A percentile compares a stretch with the other conserved stretches of the same genome.
phyloP scores from a whole-genome alignment of 1,140 invertebrate genomes.

The Arctopsyche grandis region DNA sequence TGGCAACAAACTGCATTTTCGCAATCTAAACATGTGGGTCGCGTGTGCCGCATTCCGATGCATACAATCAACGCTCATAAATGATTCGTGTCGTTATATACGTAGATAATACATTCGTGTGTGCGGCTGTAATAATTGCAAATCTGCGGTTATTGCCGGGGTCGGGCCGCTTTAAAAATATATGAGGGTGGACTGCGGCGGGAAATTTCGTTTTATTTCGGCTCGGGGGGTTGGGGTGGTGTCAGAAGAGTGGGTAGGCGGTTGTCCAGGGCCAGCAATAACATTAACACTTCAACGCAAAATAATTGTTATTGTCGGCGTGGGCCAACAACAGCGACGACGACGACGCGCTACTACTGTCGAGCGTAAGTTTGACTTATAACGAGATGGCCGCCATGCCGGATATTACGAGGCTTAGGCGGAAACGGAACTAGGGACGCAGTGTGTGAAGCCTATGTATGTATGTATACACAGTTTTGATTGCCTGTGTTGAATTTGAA shows the following conservation, averaged over 20 bases:
- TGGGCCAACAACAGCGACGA: constrained; percentile 39
- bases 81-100: constrained; percentile 17
- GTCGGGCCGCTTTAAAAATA: constrained; percentile 49
- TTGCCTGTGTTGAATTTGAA: too few species aligned
- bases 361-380: constrained; percentile 51
- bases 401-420: constrained; percentile 49
- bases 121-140: constrained; percentile 51
- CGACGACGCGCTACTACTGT: constrained; percentile 45
- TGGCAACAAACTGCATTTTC: not conserved
- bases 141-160: constrained; percentile 53
- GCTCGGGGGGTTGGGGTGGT: not conserved
- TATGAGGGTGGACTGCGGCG: constrained; percentile 37
- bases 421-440: constrained; percentile 34
- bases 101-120: too few species aligned
- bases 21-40: not conserved
- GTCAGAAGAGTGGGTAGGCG: not conserved
- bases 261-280: constrained; percentile 44
- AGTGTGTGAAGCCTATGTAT: too few species aligned
- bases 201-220: constrained; percentile 53
- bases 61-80: constrained; percentile 45
- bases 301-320: constrained; percentile 54
- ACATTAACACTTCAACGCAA: constrained; percentile 55
- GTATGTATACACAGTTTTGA: too few species aligned
- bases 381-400: constrained; percentile 47
- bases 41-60: constrained; percentile 2